A percentile compares a stretch with the other conserved stretches of the same genome.
These are phyloP conservation scores for Brachionus plicatilis DNA, from an alignment of 1,140 invertebrate species.

Conservation along the genomic window DNA sequence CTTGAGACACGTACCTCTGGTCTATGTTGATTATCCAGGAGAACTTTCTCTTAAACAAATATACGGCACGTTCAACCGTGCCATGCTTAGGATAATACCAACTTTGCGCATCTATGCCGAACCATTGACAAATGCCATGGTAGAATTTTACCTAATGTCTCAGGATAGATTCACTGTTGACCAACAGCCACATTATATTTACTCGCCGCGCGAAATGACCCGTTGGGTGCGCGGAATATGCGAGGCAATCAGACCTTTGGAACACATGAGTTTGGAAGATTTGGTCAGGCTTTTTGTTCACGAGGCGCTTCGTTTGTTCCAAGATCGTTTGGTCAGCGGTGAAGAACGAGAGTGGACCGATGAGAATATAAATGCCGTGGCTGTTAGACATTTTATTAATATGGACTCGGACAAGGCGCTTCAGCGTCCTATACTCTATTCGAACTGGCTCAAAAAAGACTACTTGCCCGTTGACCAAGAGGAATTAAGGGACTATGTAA, in stretches of 20 bases:
- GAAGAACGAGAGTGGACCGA: conserved; percentile 93
- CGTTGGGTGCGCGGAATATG: conserved; percentile 98
- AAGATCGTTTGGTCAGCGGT: conserved; percentile 83
- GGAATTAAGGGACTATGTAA: conserved; percentile 88
- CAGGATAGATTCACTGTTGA: conserved; percentile 98
- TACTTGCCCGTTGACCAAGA: conserved; percentile 93
- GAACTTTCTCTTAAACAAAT: conserved; percentile 86
- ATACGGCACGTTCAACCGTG: conserved; percentile 94
- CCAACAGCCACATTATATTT: conserved; percentile 99
- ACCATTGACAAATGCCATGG: conserved; percentile 95
- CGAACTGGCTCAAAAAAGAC: conserved; percentile 97
- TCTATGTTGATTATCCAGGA: conserved; percentile 99
- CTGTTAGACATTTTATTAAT: conserved; percentile 86
- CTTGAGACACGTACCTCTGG: conserved; percentile 87
- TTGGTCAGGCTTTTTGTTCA: conserved; percentile 95
- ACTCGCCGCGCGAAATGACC: conserved; percentile 98
- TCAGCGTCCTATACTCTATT: conserved; percentile 85
- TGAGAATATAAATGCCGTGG: conserved; percentile 89
- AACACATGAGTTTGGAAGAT: conserved; percentile 82
- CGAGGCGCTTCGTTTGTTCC: conserved; percentile 93
- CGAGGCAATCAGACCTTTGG: conserved; percentile 88
- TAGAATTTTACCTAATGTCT: conserved; percentile 91
- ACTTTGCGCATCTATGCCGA: conserved; percentile 84
- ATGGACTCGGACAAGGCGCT: conserved; percentile 80
- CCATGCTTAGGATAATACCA: conserved; percentile 88